Evolutionary conservation across 2,797 vertebrate species (phyloP).

Genomic region (Cyprinodon diabolis): DNA sequence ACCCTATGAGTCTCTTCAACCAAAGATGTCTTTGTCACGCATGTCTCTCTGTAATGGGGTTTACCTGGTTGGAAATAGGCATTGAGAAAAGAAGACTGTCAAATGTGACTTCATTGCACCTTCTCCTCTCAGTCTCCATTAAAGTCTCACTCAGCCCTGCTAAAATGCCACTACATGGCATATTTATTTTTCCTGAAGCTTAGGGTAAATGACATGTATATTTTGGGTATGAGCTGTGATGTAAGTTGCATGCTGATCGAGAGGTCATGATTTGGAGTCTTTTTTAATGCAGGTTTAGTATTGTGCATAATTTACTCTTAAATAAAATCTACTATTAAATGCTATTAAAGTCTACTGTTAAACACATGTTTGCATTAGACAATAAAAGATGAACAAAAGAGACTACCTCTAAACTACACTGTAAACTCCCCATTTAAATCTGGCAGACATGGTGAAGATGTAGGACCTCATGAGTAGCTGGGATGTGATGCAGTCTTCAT

Average conservation of each 20-base stretch:
- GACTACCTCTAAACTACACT: constrained; percentile 56
- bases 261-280: constrained; percentile 21
- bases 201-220: constrained; percentile 31
- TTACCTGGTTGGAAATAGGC: constrained; percentile 54
- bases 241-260: constrained; percentile 14
- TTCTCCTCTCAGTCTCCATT: constrained; percentile 18
- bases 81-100: constrained; percentile 50
- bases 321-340: no score
- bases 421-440: constrained; percentile 61
- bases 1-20: constrained; percentile 50
- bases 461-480: constrained; percentile 47
- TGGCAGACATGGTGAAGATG: constrained; percentile 52
- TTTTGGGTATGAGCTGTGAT: constrained; percentile 23
- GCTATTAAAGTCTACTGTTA: constrained; percentile 18
- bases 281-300: constrained; percentile 19
- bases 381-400: constrained; percentile 42
- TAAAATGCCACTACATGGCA: constrained; percentile 48
- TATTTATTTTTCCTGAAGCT: constrained; percentile 61
- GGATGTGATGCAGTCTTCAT: constrained; percentile 16
- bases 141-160: constrained; percentile 31
- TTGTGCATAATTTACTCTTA: constrained; percentile 19
- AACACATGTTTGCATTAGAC: constrained; percentile 19
- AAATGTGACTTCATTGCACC: constrained; percentile 28
- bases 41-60: constrained; percentile 18
- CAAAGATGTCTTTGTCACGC: constrained; percentile 45